Conservation (phyloP, 1,140 invertebrate genomes). For the Phthorimaea operculella region DNA sequence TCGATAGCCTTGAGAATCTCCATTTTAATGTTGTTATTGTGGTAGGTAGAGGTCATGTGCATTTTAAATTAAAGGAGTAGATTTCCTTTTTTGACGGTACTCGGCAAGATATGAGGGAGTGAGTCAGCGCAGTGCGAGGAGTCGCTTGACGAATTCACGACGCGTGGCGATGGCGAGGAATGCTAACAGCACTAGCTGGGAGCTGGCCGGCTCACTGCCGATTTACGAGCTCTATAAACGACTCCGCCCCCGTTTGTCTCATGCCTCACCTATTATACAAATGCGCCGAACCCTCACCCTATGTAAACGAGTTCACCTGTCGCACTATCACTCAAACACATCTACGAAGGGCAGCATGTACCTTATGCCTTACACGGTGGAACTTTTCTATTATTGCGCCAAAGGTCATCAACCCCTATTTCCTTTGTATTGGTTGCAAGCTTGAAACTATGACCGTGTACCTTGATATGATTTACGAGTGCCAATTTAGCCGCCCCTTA, state of each 20-base stretch:
- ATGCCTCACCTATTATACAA: neutral
- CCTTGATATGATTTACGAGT: constrained; percentile 20
- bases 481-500: constrained; percentile 21
- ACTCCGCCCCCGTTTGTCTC: constrained; percentile 10
- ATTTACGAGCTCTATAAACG: constrained; percentile 26
- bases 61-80: neutral
- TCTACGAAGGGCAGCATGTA: neutral
- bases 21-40: too few species aligned
- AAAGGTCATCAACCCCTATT: neutral
- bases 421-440: constrained; percentile 1
- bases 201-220: constrained; percentile 15
- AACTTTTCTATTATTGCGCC: neutral
- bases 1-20: too few species aligned
- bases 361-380: neutral
- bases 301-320: constrained; percentile 4
- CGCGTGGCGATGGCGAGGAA: constrained; percentile 7
- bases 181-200: neutral
- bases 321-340: neutral
- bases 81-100: neutral
- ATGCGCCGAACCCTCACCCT: constrained; percentile 1
- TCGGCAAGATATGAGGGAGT: constrained; percentile 6
- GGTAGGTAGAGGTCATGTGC: too few species aligned
- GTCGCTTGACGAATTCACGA: constrained; percentile 12
- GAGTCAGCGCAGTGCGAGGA: constrained; percentile 7
- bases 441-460: constrained; percentile 11